Evolutionary conservation across 1,140 invertebrate species (phyloP), one percentile per base, ranked within the genome.

Genomic region (Ceratina calcarata): DNA sequence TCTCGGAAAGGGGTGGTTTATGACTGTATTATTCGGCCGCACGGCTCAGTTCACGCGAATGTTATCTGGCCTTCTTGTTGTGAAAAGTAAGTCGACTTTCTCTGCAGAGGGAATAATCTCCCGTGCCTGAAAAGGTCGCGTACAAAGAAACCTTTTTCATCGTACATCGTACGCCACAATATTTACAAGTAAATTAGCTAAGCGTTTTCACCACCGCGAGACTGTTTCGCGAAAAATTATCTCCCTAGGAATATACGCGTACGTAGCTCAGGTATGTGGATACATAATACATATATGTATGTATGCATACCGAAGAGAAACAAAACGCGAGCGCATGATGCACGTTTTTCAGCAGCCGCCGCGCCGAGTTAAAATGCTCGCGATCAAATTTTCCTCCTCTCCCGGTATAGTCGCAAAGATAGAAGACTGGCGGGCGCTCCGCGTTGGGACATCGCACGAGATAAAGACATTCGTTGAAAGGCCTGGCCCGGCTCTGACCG

Each of bases 381-480:
- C 67, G 67, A 78, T 72, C 49, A 78, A 78, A 70, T 72, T 72
- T 65, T 72, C 76, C 18, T 49, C 7, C 27, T 64, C 53, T 27
- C 3, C 45, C 27, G 15, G 60, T 37, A 55, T 13, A 55, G 53
- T 55, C 27, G 27, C 27, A n/a, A 18, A 67, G 49, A 45, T 49
- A 45, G 51, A 6, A 77, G 68, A 65, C 22, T 16, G 18, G 13
- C 22, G 8, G 13, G 20, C 6, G 51, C 51, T n/a, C 6, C 45
- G 22, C 64, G 60, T 53, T 13, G 49, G 32, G 37, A 22, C 61
- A 45, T 61, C 51, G 72, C 49, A 58, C 64, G 64, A 69, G 72
- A 84, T 84, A 84, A 84, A 84, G 82, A 84, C 78, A 84, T 84
- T 80, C n/a, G 77, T 32, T 49, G 82, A 70, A 37, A 51, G 27